Percentiles rank a stretch among this genome's conserved stretches.
These are phyloP conservation scores for Xiphorhynchus erythropygius DNA, from an alignment of 2,797 vertebrate genomes.

Conservation along the genomic window DNA sequence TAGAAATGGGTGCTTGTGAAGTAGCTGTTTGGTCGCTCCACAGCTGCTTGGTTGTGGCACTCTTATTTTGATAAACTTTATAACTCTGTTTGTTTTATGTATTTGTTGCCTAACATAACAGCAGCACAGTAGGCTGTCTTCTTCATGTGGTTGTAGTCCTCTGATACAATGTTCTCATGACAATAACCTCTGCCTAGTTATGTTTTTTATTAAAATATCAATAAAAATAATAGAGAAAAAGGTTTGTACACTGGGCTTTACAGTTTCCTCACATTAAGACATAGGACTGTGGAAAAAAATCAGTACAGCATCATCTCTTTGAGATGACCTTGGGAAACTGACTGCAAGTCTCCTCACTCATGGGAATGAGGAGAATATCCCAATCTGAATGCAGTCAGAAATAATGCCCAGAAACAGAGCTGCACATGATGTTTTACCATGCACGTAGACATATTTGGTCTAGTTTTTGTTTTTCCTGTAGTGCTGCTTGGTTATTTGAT, in stretches of 20 bases:
- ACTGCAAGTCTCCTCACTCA: neutral
- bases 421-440: neutral
- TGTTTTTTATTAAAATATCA: neutral
- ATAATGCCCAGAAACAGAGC: neutral
- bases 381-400: neutral
- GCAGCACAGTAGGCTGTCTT: neutral
- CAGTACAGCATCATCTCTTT: neutral
- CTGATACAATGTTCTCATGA: neutral
- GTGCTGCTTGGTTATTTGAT: neutral
- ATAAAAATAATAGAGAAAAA: neutral
- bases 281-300: neutral
- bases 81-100: neutral
- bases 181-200: neutral
- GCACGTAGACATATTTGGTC: fast-evolving
- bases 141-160: neutral
- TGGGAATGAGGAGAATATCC: fast-evolving
- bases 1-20: neutral
- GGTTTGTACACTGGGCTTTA: neutral
- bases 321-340: neutral
- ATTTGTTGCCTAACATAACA: neutral
- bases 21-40: neutral
- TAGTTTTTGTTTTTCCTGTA: neutral
- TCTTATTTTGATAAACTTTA: neutral
- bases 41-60: neutral
- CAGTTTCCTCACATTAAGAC: neutral